Evolutionary conservation across 2,888 invertebrate species (phyloP), one percentile per base, ranked within the genome.

Genomic region (Macrostomum cliftonense): DNA sequence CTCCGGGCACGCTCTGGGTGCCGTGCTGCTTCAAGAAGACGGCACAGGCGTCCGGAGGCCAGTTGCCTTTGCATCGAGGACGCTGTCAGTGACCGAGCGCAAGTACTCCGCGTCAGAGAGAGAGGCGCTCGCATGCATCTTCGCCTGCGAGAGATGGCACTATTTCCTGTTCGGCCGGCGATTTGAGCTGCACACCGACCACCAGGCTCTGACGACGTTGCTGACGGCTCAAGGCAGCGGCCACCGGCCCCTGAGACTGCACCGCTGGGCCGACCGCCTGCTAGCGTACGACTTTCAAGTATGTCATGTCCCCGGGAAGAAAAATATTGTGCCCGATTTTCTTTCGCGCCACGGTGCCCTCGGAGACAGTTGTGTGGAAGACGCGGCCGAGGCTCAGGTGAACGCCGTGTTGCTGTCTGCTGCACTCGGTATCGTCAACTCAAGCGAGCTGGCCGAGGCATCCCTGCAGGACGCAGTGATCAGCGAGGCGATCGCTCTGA

Each of bases 91-190:
- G n/a, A 46, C 53, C 16, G 55, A 57, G 45, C 39, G 47, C 19
- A 57, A 55, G 42, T 57, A 55, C 49, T 14, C 16, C 13, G 49
- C 47, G 4, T 43, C 50, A n/a, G 56, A 55, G 42, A 38, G 46
- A 21, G 57, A 57, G 46, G 53, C 52, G 51, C 40, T 58, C 11
- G 58, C 55, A 19, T 44, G 55, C n/a, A 49, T 58, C 13, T 50
- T 49, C 36, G 56, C 53, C 0, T 44, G 55, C 1, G 51, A 55
- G 45, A 17, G 50, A 21, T 56, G 47, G 36, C 52, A 53, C 21
- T n/a, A 47, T 7, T 57, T 54, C 42, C 39, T 56, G 38, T 51
- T 46, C 12, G 49, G 50, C 16, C 45, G 42, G 9, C 17, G 47
- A 4, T 57, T 57, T 37, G 50, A 39, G 1, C 43, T 55, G 36